A percentile compares a stretch with the other conserved stretches of the same genome.
These are phyloP conservation scores for Arbacia lixula DNA, from an alignment of 53 echinoderm and acorn worm species.

Conservation along the genomic window DNA sequence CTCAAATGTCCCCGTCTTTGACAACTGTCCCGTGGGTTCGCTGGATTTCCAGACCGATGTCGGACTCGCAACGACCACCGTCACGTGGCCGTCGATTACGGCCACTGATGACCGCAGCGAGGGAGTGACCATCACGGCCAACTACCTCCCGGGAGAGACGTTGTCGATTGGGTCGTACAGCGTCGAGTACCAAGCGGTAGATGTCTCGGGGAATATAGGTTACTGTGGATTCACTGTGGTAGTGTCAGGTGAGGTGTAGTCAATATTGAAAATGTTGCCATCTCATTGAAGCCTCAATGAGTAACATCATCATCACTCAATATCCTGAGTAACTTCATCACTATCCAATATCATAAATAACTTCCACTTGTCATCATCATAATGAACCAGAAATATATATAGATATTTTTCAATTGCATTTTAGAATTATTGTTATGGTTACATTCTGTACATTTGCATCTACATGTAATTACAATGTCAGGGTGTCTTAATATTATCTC, in stretches of 20 bases:
- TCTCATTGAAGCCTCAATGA: no score
- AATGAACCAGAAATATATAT: no score
- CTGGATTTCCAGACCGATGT: conserved; percentile 23
- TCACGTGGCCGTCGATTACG: conserved; percentile 33
- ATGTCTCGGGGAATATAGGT: conserved; percentile 41
- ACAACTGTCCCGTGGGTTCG: conserved; percentile 46
- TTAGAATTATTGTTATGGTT: no score
- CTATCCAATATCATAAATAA: no score
- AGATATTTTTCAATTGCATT: no score
- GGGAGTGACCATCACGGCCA: conserved; percentile 14
- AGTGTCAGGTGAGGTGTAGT: conserved; percentile 43
- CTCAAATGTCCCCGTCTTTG: conserved; percentile 21
- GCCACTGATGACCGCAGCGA: conserved; percentile 7
- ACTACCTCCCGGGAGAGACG: conserved; percentile 10
- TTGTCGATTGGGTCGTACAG: conserved; percentile 29
- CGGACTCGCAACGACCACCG: conserved; percentile 13
- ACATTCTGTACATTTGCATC: no score
- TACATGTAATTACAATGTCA: not conserved
- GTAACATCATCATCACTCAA: no score
- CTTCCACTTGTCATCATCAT: no score
- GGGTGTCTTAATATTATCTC: not conserved
- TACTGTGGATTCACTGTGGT: conserved; percentile 63
- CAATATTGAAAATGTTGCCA: no score
- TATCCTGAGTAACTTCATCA: no score
- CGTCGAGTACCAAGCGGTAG: conserved; percentile 56